Evolutionary conservation across 2,888 invertebrate genomes (phyloP).

Genomic region (Cybosia mesomella): DNA sequence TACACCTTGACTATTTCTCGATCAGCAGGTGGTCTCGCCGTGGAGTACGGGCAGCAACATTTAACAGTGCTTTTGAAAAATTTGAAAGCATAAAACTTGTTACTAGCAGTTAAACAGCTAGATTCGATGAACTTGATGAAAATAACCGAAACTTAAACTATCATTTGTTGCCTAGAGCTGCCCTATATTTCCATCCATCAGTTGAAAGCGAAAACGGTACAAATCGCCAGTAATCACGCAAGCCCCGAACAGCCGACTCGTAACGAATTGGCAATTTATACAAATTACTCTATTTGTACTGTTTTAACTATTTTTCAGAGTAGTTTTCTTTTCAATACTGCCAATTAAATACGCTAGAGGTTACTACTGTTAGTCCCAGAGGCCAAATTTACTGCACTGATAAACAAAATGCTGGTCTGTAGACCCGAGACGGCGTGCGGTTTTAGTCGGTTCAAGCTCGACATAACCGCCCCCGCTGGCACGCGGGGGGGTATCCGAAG

Average conservation of each 20-base stretch:
- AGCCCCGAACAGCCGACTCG: conserved; percentile 32
- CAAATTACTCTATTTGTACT: conserved; percentile 50
- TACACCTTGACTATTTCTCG: too few species aligned
- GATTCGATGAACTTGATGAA: not conserved
- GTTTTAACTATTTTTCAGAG: conserved; percentile 25
- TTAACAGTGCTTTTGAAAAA: not conserved
- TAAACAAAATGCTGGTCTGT: not conserved
- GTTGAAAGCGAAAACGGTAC: conserved; percentile 40
- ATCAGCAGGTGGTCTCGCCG: too few species aligned
- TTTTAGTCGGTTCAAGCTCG: too few species aligned
- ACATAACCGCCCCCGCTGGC: too few species aligned
- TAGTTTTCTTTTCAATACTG: not conserved
- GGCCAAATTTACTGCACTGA: not conserved
- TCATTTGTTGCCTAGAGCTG: conserved; percentile 29
- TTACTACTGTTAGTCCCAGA: not conserved
- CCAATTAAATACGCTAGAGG: not conserved
- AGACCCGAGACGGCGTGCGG: too few species aligned
- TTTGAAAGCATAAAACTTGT: not conserved
- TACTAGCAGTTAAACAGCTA: not conserved
- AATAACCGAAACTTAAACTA: conserved; percentile 35
- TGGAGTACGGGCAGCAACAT: not conserved
- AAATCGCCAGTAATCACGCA: conserved; percentile 52
- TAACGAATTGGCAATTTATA: conserved; percentile 54
- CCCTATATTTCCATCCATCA: conserved; percentile 34
- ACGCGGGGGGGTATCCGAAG: too few species aligned